Conservation (phyloP, 53 echinoderm and acorn worm species). For the Luidia sarsii region DNA sequence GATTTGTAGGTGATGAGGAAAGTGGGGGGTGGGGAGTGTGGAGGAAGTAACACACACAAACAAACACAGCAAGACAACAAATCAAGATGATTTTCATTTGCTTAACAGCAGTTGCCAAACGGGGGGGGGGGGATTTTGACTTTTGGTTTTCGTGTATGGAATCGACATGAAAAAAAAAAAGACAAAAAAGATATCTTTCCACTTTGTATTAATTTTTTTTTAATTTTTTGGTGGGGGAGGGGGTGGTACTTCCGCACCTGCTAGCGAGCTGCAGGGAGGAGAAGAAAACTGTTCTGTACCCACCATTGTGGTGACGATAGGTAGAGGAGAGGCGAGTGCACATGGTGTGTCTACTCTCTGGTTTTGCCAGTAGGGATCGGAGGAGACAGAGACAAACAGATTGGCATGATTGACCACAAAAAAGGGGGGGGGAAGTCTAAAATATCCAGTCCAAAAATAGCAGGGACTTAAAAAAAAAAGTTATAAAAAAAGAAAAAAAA, state of each 20-base stretch:
- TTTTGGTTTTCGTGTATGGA: conserved; percentile 13
- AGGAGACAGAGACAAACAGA: conserved; percentile 48
- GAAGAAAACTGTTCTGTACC: conserved; percentile 26
- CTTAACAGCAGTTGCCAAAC: conserved; percentile 39
- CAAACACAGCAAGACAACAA: not conserved
- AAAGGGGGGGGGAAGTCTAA: no score
- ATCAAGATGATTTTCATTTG: conserved; percentile 1
- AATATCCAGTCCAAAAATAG: no score
- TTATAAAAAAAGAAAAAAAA: no score
- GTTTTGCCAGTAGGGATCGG: conserved; percentile 9
- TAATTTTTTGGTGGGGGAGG: no score
- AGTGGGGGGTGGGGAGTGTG: no score
- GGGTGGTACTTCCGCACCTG: no score
- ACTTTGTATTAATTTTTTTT: not conserved
- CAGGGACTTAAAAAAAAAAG: no score
- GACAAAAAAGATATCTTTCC: conserved; percentile 6
- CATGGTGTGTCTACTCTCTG: conserved; percentile 37
- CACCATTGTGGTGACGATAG: conserved; percentile 66
- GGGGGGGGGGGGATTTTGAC: not conserved
- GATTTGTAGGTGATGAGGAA: not conserved
- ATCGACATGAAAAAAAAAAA: not conserved
- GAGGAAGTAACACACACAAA: conserved; percentile 24
- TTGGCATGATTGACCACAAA: no score
- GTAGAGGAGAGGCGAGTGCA: conserved; percentile 22
- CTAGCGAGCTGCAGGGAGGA: no score